Conservation (phyloP, 2,888 invertebrate genomes). For the Mythimna albipuncta region DNA sequence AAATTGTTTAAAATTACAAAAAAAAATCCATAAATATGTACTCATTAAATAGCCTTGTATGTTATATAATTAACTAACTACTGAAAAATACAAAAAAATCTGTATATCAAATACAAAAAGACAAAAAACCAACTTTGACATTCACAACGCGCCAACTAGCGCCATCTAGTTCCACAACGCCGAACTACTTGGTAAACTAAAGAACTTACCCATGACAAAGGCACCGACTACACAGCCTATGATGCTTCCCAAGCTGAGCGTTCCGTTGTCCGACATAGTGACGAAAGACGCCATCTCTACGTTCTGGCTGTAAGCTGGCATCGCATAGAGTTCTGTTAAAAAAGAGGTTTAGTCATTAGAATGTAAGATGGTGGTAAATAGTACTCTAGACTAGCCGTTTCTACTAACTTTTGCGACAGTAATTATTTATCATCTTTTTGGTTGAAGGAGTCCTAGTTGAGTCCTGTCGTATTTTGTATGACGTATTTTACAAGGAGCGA, state of each 20-base stretch:
- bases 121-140: constrained; percentile 1
- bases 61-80: background rate
- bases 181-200: constrained; percentile 32
- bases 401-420: no score
- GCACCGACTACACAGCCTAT: constrained; percentile 83
- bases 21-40: accelerated
- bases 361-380: background rate
- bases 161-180: constrained; percentile 64
- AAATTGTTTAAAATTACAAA: accelerated
- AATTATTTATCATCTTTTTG: no score
- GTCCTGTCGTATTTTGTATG: no score
- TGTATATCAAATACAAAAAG: background rate
- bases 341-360: background rate
- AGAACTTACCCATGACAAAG: constrained; percentile 80
- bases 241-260: constrained; percentile 80
- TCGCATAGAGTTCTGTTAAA: constrained; percentile 81
- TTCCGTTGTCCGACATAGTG: constrained; percentile 73
- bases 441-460: no score
- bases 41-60: accelerated
- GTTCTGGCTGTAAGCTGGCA: constrained; percentile 86
- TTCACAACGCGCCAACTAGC: constrained; percentile 22
- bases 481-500: no score
- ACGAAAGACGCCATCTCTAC: constrained; percentile 88
- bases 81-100: background rate
- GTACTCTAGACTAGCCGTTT: no score